Conservation (phyloP, 2,113 vertebrate genomes). For the Neofelis nebulosa region DNA sequence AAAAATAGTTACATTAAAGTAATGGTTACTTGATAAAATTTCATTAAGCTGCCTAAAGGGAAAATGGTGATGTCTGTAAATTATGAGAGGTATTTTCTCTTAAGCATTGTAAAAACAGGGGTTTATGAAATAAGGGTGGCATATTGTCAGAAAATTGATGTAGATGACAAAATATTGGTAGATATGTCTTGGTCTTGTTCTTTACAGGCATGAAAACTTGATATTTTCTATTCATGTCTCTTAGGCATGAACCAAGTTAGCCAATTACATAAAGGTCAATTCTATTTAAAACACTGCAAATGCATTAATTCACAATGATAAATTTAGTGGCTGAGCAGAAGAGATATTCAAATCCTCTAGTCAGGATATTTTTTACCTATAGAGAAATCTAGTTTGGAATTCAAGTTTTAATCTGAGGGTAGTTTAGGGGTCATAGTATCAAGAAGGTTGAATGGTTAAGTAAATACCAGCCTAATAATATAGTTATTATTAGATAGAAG, state of each 20-base stretch:
- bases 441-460: background rate
- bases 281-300: background rate
- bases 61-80: background rate
- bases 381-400: background rate
- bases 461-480: background rate
- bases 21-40: background rate
- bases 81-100: background rate
- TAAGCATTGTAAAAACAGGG: background rate
- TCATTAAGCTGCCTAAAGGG: background rate
- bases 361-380: background rate
- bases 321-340: background rate
- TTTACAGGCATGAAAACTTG: background rate
- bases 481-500: background rate
- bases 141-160: background rate
- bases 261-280: background rate
- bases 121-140: background rate
- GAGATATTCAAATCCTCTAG: background rate
- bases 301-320: background rate
- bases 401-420: background rate
- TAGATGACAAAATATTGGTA: background rate
- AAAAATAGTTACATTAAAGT: background rate
- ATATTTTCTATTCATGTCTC: background rate
- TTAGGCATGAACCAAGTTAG: slow-evolving; percentile 5
- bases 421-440: background rate
- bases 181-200: background rate